Evolutionary conservation across 2,888 invertebrate genomes (phyloP).

Genomic region (Rhorus exstirpatorius): DNA sequence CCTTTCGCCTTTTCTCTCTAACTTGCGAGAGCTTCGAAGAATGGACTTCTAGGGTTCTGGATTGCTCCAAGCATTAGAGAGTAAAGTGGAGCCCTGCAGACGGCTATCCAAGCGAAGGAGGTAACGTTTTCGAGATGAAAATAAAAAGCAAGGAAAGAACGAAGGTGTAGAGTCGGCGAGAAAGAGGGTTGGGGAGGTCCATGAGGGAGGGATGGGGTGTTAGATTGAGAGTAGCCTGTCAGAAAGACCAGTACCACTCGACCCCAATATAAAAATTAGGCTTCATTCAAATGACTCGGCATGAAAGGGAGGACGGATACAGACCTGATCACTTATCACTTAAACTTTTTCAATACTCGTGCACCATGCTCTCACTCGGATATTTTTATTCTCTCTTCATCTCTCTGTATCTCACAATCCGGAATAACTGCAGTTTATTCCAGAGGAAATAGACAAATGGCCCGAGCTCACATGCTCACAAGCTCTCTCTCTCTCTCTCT

Average conservation of each 20-base stretch:
- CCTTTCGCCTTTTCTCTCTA: conserved; percentile 9
- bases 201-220: conserved; percentile 3
- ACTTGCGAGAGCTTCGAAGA: conserved; percentile 46
- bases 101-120: conserved; percentile 41
- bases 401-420: conserved; percentile 37
- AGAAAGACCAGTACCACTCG: conserved; percentile 66
- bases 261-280: conserved; percentile 75
- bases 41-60: conserved; percentile 43
- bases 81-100: conserved; percentile 48
- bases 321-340: conserved; percentile 70
- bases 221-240: conserved; percentile 46
- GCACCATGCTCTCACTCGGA: conserved; percentile 20
- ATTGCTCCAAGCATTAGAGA: conserved; percentile 42
- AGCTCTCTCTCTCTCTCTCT: neutral
- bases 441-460: conserved; percentile 36
- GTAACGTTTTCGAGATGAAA: conserved; percentile 51
- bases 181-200: conserved; percentile 1
- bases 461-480: conserved; percentile 4
- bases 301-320: conserved; percentile 68
- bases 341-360: conserved; percentile 57
- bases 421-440: conserved; percentile 60
- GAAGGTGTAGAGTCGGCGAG: conserved; percentile 25
- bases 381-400: conserved; percentile 19
- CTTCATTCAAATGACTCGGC: conserved; percentile 72
- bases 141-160: conserved; percentile 57